Conservation (phyloP, 2,113 vertebrate species). For the Myxocyprinus asiaticus region DNA sequence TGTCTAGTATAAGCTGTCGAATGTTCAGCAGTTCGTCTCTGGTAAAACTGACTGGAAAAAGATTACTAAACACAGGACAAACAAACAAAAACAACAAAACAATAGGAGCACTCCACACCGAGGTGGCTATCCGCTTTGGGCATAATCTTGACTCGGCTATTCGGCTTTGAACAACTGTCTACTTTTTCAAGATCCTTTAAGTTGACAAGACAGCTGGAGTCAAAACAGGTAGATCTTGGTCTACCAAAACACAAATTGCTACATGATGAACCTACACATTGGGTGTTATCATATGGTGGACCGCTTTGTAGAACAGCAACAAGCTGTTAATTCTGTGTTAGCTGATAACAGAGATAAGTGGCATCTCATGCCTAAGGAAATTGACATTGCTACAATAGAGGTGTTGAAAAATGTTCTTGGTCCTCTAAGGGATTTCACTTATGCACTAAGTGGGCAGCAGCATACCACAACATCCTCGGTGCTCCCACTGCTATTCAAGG, state of each 20-base stretch:
- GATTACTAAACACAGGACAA: too few species aligned
- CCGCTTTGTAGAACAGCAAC: not conserved
- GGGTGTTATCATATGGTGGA: not conserved
- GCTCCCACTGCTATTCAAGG: conserved; percentile 6
- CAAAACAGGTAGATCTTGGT: not conserved
- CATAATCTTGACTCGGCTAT: too few species aligned
- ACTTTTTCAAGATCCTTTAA: not conserved
- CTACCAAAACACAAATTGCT: not conserved
- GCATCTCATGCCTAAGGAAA: not conserved
- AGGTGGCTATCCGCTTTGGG: too few species aligned
- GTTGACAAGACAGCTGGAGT: not conserved
- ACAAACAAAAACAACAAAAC: too few species aligned
- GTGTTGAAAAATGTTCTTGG: conserved; percentile 6
- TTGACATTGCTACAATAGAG: not conserved
- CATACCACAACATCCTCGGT: not conserved
- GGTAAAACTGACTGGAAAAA: too few species aligned
- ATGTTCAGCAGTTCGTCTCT: too few species aligned
- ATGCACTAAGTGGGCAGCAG: not conserved
- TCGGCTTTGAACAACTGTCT: not conserved
- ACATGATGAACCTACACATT: not conserved
- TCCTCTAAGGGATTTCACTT: not conserved
- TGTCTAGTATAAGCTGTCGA: too few species aligned
- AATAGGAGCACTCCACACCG: too few species aligned
- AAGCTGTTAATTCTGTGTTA: not conserved
- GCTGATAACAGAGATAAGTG: not conserved